Base-by-base conservation (phyloP, 1,140 invertebrate species). In the Bradynema listronoti region DNA sequence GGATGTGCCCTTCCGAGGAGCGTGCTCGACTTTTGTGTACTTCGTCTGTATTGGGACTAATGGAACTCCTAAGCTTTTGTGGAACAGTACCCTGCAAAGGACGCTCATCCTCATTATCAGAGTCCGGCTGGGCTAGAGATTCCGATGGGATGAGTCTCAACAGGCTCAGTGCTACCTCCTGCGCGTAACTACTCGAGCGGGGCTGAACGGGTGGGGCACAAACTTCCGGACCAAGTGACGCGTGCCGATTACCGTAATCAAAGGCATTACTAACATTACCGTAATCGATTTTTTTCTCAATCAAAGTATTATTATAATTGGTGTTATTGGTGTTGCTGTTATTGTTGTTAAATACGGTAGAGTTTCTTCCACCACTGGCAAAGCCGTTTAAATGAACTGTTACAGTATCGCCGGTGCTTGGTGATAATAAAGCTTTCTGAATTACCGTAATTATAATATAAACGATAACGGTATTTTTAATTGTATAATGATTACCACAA, bases 131-230 rank as follows among this genome's bases (percentile, higher is more conserved):
- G 6, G n/a, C 22, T n/a, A 30, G 33, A 32, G 61, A 32, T 24
- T 70, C 67, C 19, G 33, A 27, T 2, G 67, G 60, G 16, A 69
- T 71, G 6, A 69, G 36, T 25, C 58, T 25, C 11, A 69, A 51
- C 9, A 69, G 46, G 7, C 62, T 68, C 39, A 61, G 56, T 6
- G 67, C 67, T n/a, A 74, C 56, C 22, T 25, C 16, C 36, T 73
- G 64, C 19, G 71, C 59, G 19, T 61, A 55, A 22, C 66, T 46
- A n/a, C n/a, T n/a, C n/a, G n/a, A n/a, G n/a, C n/a, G n/a, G n/a
- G n/a, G n/a, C n/a, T n/a, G n/a, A n/a, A n/a, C n/a, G n/a, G n/a
- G n/a, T n/a, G n/a, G n/a, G n/a, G n/a, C n/a, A n/a, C n/a, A n/a
- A n/a, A n/a, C n/a, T n/a, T n/a, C n/a, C n/a, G n/a, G n/a, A n/a